Conservation (phyloP, 2,888 invertebrate species). For the Hyppa rectilinea region DNA sequence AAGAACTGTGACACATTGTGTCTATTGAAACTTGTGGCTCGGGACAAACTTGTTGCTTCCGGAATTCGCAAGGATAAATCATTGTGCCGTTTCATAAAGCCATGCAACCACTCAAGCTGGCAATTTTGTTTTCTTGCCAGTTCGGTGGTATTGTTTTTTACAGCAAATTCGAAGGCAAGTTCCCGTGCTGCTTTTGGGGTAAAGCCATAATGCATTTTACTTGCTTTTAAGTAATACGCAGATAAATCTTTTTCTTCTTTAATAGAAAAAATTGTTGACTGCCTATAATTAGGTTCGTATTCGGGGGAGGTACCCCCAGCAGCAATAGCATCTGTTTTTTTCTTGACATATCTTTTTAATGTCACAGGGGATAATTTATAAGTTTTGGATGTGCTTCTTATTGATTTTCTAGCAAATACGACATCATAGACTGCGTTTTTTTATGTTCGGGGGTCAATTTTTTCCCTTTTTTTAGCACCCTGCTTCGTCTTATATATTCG, state of each 20-base stretch:
- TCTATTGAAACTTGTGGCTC: constrained; percentile 2
- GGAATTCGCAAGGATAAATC: neutral
- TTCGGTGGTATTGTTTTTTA: constrained; percentile 36
- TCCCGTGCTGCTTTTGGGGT: constrained; percentile 61
- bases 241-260: constrained; percentile 34
- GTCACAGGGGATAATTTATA: constrained; percentile 16
- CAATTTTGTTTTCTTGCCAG: neutral
- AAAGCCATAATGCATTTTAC: constrained; percentile 62
- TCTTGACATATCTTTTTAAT: constrained; percentile 41
- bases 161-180: constrained; percentile 58
- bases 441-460: too few species aligned
- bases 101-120: neutral
- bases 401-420: constrained; percentile 11
- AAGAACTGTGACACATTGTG: constrained; percentile 3
- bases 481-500: too few species aligned
- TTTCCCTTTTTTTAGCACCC: too few species aligned
- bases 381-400: constrained; percentile 9
- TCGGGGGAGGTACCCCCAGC: constrained; percentile 28
- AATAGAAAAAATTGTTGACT: constrained; percentile 39
- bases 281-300: constrained; percentile 46
- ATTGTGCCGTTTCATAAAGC: neutral
- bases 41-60: constrained; percentile 3
- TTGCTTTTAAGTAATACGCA: constrained; percentile 54
- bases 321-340: constrained; percentile 13
- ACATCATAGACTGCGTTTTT: constrained; percentile 20